Conservation (phyloP, 1,140 invertebrate species). For the Planococcus citri region DNA sequence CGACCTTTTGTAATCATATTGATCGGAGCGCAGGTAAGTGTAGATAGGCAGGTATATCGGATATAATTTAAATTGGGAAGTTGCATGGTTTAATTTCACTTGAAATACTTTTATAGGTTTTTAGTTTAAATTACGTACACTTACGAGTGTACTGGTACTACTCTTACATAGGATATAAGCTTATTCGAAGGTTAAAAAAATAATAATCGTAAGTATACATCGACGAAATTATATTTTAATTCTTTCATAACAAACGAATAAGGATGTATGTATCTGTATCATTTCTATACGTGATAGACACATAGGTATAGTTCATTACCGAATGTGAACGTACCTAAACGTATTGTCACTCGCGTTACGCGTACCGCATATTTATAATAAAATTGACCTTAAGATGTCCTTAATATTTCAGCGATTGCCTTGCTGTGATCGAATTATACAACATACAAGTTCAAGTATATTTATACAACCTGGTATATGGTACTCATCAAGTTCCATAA, state of each 20-base stretch:
- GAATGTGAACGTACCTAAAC: not conserved
- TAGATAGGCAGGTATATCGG: too few relatives aligned
- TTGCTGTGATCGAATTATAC: not conserved
- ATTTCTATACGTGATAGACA: not conserved
- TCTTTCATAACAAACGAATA: not conserved
- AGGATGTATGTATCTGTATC: too few relatives aligned
- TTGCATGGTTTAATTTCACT: too few relatives aligned
- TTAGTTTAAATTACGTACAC: too few relatives aligned
- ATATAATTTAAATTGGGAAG: too few relatives aligned
- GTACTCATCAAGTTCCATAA: not conserved
- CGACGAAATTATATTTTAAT: not conserved
- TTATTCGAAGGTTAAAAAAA: not conserved
- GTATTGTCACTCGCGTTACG: not conserved
- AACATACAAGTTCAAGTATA: not conserved
- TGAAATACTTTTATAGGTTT: too few relatives aligned
- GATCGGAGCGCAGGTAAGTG: too few relatives aligned
- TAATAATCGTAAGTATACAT: not conserved
- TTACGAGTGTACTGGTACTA: too few relatives aligned
- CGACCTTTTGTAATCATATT: too few relatives aligned
- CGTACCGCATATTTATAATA: not conserved
- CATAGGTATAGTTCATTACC: not conserved
- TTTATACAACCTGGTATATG: not conserved
- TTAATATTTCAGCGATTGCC: not conserved
- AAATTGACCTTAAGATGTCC: slow-evolving; percentile 3
- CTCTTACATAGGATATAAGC: too few relatives aligned